Percentiles rank a stretch among this genome's conserved stretches.
Evolutionary conservation across 1,140 invertebrate genomes (phyloP).

Genomic region (Anagrus nilaparvatae): DNA sequence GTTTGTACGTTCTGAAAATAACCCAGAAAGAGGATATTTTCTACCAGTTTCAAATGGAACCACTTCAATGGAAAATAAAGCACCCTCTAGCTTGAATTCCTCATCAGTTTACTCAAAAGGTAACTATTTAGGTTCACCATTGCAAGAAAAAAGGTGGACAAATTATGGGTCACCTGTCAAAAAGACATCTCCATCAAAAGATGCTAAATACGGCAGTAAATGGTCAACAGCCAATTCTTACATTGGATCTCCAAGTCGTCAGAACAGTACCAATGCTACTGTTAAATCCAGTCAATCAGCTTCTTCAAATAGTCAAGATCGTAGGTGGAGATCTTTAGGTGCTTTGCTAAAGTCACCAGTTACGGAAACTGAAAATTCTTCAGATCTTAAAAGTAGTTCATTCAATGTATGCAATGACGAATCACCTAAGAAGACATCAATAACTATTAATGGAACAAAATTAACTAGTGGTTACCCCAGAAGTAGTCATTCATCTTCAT

Average conservation of each 20-base stretch:
- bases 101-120: too few species aligned
- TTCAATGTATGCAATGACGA: slow-evolving; percentile 7
- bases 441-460: slow-evolving; percentile 2
- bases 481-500: slow-evolving; percentile 22
- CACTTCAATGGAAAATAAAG: too few species aligned
- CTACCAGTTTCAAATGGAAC: too few species aligned
- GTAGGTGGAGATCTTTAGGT: slow-evolving; percentile 43
- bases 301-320: slow-evolving; percentile 32
- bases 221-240: slow-evolving; percentile 30
- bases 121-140: too few species aligned
- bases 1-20: too few species aligned
- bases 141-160: slow-evolving; percentile 9
- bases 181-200: too few species aligned
- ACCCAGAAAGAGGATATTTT: too few species aligned
- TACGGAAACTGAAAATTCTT: slow-evolving; percentile 8
- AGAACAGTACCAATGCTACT: slow-evolving; percentile 28
- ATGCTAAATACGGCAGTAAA: slow-evolving; percentile 5
- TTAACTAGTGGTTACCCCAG: slow-evolving; percentile 13
- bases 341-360: slow-evolving; percentile 38
- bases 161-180: too few species aligned
- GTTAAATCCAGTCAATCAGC: slow-evolving; percentile 29
- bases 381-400: neutral
- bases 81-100: too few species aligned
- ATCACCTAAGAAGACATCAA: neutral
- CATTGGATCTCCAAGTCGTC: slow-evolving; percentile 24